Percentiles rank a stretch among this genome's conserved stretches.
phyloP scores from a whole-genome alignment of 2,888 invertebrate genomes.

The Cerceris ruficornis region DNA sequence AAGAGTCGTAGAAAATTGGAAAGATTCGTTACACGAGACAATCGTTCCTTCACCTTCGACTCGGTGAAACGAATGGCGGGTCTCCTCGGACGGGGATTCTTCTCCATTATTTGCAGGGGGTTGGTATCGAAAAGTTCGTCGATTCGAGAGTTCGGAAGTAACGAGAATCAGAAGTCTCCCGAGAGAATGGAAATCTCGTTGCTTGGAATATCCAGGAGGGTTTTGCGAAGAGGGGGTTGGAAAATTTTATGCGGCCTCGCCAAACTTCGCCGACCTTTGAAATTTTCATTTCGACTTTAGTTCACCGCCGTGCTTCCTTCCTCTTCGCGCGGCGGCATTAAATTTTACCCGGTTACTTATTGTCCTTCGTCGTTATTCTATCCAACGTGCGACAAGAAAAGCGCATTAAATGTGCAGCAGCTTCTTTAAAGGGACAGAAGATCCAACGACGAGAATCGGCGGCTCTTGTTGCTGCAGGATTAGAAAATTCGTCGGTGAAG shows the following conservation, averaged over 20 bases:
- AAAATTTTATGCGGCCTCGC: not conserved
- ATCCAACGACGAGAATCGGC: too few species aligned
- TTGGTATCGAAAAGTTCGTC: not conserved
- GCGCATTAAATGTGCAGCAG: not conserved
- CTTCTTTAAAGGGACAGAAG: too few species aligned
- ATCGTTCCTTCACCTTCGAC: too few species aligned
- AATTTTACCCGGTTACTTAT: not conserved
- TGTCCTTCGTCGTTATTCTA: not conserved
- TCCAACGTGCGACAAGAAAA: not conserved
- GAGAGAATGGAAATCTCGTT: not conserved
- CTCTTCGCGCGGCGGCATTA: not conserved
- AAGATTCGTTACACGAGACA: too few species aligned
- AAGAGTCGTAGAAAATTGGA: too few species aligned
- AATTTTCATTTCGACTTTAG: not conserved
- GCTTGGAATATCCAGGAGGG: not conserved
- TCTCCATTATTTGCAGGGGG: not conserved
- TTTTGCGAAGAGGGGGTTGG: not conserved
- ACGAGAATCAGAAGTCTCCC: not conserved
- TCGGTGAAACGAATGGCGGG: too few species aligned
- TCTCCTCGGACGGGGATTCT: not conserved
- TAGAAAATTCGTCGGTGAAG: too few species aligned
- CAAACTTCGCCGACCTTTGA: not conserved
- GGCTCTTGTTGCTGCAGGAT: too few species aligned
- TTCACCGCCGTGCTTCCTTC: not conserved
- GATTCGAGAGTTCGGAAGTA: not conserved